Percentiles rank a stretch among this genome's conserved stretches.
phyloP scores from a whole-genome alignment of 2,888 invertebrate species.

The Balanococcus diminutus region DNA sequence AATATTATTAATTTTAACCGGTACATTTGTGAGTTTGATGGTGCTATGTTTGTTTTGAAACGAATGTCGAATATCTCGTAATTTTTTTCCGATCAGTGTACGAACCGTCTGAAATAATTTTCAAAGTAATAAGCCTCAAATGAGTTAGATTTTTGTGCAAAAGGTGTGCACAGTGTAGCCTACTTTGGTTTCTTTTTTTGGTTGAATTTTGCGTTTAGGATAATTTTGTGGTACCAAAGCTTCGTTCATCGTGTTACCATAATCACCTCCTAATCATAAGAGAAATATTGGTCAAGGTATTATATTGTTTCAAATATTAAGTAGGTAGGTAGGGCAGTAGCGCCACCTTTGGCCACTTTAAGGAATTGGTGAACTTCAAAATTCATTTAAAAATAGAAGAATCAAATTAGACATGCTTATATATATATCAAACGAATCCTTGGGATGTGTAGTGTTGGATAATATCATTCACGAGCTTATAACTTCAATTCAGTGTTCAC shows the following conservation, averaged over 20 bases:
- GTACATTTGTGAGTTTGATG: constrained; percentile 18
- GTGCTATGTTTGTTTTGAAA: background rate
- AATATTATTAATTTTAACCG: constrained; percentile 37
- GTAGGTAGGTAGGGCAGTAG: no score
- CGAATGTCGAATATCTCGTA: background rate
- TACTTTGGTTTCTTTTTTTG: background rate
- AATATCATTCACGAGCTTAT: no score
- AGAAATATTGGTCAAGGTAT: background rate
- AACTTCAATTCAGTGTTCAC: no score
- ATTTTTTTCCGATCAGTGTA: background rate
- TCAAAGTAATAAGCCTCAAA: background rate
- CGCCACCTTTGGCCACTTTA: no score
- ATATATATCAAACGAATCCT: no score
- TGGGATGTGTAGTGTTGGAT: no score
- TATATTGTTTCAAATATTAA: no score
- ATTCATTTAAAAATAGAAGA: no score
- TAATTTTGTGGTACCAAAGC: background rate
- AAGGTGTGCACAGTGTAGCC: background rate
- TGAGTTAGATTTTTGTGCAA: background rate
- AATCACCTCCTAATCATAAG: background rate
- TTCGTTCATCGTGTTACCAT: background rate
- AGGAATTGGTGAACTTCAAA: no score
- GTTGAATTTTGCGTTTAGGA: background rate
- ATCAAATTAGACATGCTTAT: no score
- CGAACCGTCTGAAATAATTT: background rate